phyloP scores from a whole-genome alignment of 2,888 invertebrate species.

The Acanthoscelides obtectus region DNA sequence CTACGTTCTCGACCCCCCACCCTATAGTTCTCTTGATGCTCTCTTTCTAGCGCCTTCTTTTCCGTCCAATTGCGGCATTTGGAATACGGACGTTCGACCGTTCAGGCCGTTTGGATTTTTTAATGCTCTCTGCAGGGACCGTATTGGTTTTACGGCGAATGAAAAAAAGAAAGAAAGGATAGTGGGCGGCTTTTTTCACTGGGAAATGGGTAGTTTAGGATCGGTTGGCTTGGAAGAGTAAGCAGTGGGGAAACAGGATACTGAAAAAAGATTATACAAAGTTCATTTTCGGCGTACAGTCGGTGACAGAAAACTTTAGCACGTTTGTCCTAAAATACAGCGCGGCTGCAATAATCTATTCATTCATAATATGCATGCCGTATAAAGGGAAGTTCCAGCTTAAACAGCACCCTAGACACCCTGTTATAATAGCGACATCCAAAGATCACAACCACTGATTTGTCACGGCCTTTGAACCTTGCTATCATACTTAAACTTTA shows the following conservation, averaged over 20 bases:
- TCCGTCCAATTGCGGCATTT: constrained; percentile 29
- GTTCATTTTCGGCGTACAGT: too few relatives aligned
- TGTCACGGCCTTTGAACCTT: too few relatives aligned
- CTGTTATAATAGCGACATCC: too few relatives aligned
- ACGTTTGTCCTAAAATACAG: too few relatives aligned
- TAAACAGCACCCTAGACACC: too few relatives aligned
- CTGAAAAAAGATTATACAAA: too few relatives aligned
- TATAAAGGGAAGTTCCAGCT: too few relatives aligned
- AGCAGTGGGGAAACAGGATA: not conserved
- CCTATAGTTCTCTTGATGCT: constrained; percentile 19
- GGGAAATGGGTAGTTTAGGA: not conserved
- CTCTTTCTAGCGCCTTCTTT: constrained; percentile 27
- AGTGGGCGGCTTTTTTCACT: constrained; percentile 4
- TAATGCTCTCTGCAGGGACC: constrained; percentile 12
- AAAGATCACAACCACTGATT: too few relatives aligned
- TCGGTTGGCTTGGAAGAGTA: not conserved
- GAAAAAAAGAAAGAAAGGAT: constrained; percentile 12
- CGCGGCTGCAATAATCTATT: too few relatives aligned
- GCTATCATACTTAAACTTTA: too few relatives aligned
- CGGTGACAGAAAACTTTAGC: too few relatives aligned
- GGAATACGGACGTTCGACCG: constrained; percentile 9
- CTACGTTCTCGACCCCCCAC: constrained; percentile 23
- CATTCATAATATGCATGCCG: too few relatives aligned
- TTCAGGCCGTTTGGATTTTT: constrained; percentile 20
- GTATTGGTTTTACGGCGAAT: constrained; percentile 21